Conservation (phyloP, 2,113 vertebrate genomes). For the Brienomyrus longianalis region DNA sequence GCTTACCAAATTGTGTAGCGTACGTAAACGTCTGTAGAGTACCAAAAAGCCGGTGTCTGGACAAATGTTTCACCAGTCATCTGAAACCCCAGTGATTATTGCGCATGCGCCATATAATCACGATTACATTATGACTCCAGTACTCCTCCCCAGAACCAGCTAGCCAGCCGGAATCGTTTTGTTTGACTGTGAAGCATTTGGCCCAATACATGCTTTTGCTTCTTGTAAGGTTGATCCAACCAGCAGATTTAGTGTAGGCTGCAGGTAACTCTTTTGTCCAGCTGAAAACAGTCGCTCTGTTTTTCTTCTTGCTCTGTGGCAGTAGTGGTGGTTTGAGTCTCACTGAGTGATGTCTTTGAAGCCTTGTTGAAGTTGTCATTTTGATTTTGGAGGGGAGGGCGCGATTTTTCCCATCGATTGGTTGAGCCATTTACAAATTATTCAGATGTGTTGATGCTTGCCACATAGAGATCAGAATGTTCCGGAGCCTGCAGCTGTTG, state of each 20-base stretch:
- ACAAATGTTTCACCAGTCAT: too few species aligned
- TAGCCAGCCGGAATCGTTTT: background rate
- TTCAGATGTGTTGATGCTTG: conserved; percentile 30
- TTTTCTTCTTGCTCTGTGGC: background rate
- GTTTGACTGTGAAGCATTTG: background rate
- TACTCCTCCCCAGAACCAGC: background rate
- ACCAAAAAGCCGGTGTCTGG: too few species aligned
- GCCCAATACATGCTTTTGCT: background rate
- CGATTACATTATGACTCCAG: background rate
- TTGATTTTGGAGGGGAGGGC: conserved; percentile 22
- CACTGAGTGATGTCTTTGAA: conserved; percentile 1
- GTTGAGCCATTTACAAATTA: conserved; percentile 12
- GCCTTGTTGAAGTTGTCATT: background rate
- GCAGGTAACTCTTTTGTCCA: background rate
- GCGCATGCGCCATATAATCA: too few species aligned
- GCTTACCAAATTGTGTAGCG: too few species aligned
- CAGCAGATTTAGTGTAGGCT: background rate
- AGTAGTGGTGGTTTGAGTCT: background rate
- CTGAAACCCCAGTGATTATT: too few species aligned
- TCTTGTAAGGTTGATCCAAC: background rate
- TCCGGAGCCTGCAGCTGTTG: conserved; percentile 28
- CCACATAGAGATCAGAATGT: conserved; percentile 35
- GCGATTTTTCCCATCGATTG: conserved; percentile 29
- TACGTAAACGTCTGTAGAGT: too few species aligned
- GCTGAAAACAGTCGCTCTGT: background rate